Conservation (phyloP, 2,113 vertebrate species). For the Hassar affinis region DNA sequence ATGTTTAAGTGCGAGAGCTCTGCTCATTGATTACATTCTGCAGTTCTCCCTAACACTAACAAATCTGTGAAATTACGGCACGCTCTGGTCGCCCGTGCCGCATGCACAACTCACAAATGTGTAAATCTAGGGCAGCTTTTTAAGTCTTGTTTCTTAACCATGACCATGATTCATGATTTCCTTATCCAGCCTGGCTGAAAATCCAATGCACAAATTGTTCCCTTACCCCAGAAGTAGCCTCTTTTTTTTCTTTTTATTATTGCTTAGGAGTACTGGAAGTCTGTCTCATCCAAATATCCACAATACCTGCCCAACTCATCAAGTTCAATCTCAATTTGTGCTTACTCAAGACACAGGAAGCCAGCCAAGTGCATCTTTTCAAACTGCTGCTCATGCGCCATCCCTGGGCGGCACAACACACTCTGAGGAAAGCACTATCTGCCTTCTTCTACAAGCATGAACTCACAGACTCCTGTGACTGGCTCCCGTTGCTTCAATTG, state of each 20-base stretch:
- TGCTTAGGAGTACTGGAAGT: not conserved
- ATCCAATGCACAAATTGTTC: not conserved
- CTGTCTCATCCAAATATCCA: not conserved
- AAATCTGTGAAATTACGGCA: slow-evolving; percentile 29
- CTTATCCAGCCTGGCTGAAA: not conserved
- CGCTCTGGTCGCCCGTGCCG: not conserved
- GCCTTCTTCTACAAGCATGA: too few species aligned
- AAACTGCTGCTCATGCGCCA: not conserved
- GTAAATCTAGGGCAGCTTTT: not conserved
- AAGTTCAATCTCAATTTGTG: not conserved
- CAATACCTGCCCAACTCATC: not conserved
- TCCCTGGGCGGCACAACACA: too few species aligned
- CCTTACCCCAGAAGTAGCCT: not conserved
- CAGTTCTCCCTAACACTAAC: slow-evolving; percentile 31
- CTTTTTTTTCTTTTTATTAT: not conserved
- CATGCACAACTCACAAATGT: not conserved
- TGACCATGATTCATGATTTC: slow-evolving; percentile 6
- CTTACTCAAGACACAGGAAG: not conserved
- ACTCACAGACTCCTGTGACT: too few species aligned
- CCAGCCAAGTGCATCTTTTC: not conserved
- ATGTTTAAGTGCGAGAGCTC: slow-evolving; percentile 14
- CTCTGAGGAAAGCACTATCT: too few species aligned
- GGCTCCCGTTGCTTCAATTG: too few species aligned
- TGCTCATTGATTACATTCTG: slow-evolving; percentile 25
- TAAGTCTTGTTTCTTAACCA: not conserved